These are phyloP conservation scores for Gallinago jamesoni DNA, from an alignment of 2,113 vertebrate species.

Conservation along the genomic window DNA sequence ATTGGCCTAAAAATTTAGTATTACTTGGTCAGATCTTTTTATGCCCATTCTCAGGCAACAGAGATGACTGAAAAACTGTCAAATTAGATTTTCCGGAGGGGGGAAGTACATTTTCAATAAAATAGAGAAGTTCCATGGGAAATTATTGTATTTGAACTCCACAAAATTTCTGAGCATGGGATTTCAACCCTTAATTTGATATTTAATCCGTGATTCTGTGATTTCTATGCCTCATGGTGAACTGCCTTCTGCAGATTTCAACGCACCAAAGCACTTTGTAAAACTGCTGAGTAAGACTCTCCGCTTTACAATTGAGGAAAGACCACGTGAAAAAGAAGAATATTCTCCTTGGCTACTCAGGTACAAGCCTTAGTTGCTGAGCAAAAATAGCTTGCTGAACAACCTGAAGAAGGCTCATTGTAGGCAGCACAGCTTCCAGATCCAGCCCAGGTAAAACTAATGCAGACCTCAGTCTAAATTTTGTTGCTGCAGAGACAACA, in stretches of 20 bases:
- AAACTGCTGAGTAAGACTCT: background rate
- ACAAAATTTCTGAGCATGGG: background rate
- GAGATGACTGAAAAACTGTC: background rate
- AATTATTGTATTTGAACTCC: background rate
- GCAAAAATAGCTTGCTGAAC: background rate
- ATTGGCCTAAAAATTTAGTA: background rate
- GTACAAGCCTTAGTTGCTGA: background rate
- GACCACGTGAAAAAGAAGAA: background rate
- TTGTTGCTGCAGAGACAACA: background rate
- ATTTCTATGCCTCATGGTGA: background rate
- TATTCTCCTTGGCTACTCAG: background rate
- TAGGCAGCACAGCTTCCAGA: background rate
- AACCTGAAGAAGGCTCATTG: accelerated
- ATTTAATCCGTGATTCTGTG: no score
- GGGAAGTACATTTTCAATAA: accelerated
- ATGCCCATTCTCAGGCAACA: background rate
- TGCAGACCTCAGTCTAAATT: background rate
- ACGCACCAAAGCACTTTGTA: background rate
- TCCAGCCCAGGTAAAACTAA: background rate
- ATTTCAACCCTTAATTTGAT: background rate
- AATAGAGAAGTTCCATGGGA: background rate
- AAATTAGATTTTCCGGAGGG: background rate
- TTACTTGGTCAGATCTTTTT: background rate
- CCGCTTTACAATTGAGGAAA: background rate
- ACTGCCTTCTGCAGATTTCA: background rate